phyloP scores from a whole-genome alignment of 2,113 vertebrate species.

The Pterocles burchelli region DNA sequence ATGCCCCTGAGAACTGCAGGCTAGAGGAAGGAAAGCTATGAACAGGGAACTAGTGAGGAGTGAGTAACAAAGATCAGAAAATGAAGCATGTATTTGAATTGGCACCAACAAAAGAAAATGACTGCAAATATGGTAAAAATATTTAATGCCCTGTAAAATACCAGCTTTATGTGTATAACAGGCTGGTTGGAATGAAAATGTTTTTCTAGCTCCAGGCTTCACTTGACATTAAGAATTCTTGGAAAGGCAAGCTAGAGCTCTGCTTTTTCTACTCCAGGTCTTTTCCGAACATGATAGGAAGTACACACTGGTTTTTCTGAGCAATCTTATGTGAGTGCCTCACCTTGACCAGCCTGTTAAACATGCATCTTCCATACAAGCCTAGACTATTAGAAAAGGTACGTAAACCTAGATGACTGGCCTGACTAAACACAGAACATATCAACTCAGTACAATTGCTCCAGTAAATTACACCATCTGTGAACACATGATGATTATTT shows the following conservation, averaged over 20 bases:
- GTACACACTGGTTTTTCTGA: neutral
- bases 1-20: neutral
- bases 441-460: neutral
- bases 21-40: neutral
- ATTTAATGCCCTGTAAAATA: conserved; percentile 58
- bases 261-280: neutral
- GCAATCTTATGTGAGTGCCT: neutral
- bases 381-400: neutral
- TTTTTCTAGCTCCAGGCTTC: conserved; percentile 53
- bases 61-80: conserved; percentile 5
- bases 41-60: neutral
- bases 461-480: neutral
- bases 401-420: neutral
- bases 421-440: neutral
- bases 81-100: conserved; percentile 47
- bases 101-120: neutral
- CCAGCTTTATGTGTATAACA: conserved; percentile 13
- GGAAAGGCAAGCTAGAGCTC: conserved; percentile 22
- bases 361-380: neutral
- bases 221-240: conserved; percentile 42
- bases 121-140: conserved; percentile 27
- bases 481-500: neutral
- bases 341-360: neutral
- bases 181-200: conserved; percentile 9
- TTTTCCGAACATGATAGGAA: conserved; percentile 1